Conservation (phyloP, 2,113 vertebrate genomes). For the Tiliqua scincoides region DNA sequence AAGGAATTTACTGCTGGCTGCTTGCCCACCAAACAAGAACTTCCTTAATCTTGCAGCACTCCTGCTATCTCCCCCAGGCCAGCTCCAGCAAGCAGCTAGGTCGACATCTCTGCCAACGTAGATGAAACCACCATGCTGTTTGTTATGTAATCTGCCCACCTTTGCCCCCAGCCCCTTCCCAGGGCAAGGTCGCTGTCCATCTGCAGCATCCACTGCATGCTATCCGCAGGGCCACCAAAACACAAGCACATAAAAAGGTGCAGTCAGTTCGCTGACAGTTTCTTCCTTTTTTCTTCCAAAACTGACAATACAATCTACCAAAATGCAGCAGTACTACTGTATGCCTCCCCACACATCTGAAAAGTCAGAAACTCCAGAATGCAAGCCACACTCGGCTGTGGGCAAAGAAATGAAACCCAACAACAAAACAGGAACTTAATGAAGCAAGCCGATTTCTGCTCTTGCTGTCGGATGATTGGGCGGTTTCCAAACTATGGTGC, state of each 20-base stretch:
- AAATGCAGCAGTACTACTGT: conserved; percentile 39
- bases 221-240: background rate
- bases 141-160: background rate
- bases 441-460: background rate
- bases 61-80: background rate
- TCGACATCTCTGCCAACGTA: background rate
- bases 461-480: rapidly evolving
- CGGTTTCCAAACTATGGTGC: background rate
- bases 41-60: rapidly evolving
- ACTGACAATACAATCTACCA: background rate
- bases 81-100: background rate
- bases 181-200: background rate
- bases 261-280: rapidly evolving
- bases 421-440: background rate
- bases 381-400: background rate
- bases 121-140: background rate
- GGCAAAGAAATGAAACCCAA: conserved; percentile 1
- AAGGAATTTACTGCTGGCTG: rapidly evolving
- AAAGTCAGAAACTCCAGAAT: conserved; percentile 49
- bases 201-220: background rate
- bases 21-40: background rate
- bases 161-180: background rate
- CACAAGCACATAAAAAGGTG: background rate
- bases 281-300: background rate
- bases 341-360: background rate